Evolutionary conservation across 1,140 invertebrate species (phyloP).

Genomic region (Saxidomus purpurata): DNA sequence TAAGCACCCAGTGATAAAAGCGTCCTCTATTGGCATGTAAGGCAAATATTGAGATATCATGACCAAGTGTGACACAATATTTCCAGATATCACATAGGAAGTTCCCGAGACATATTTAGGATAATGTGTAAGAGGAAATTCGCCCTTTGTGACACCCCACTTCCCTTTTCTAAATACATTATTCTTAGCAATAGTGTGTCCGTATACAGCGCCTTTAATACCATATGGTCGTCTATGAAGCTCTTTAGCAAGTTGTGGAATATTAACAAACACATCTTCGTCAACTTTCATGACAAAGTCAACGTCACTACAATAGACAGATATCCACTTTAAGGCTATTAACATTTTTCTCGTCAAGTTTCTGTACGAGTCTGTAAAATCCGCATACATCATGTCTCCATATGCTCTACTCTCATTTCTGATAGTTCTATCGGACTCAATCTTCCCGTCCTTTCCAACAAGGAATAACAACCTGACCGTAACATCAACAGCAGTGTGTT

Average conservation of each 20-base stretch:
- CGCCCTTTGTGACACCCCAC: conserved; percentile 30
- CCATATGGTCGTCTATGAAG: conserved; percentile 6
- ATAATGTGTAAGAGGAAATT: conserved; percentile 63
- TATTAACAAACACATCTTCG: conserved; percentile 86
- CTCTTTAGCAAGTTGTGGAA: conserved; percentile 87
- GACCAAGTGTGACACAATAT: conserved; percentile 75
- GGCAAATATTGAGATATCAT: conserved; percentile 68
- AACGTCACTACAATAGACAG: conserved; percentile 89
- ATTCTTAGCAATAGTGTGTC: background rate
- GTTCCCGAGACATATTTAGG: conserved; percentile 81
- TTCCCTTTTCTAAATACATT: conserved; percentile 43
- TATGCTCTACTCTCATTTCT: background rate
- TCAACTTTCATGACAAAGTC: conserved; percentile 86
- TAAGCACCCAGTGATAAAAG: conserved; percentile 82
- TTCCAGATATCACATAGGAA: conserved; percentile 81
- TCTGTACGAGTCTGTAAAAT: conserved; percentile 39
- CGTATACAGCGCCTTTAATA: conserved; percentile 17
- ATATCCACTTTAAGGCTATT: conserved; percentile 91
- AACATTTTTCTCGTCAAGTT: conserved; percentile 58
- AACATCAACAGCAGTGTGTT: no score
- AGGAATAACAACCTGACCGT: no score
- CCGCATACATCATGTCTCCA: conserved; percentile 39
- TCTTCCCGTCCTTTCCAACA: background rate
- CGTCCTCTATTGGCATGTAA: conserved; percentile 83
- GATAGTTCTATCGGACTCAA: background rate